Base-by-base conservation (phyloP, 2,113 vertebrate species). In the Rhipidura dahli region DNA sequence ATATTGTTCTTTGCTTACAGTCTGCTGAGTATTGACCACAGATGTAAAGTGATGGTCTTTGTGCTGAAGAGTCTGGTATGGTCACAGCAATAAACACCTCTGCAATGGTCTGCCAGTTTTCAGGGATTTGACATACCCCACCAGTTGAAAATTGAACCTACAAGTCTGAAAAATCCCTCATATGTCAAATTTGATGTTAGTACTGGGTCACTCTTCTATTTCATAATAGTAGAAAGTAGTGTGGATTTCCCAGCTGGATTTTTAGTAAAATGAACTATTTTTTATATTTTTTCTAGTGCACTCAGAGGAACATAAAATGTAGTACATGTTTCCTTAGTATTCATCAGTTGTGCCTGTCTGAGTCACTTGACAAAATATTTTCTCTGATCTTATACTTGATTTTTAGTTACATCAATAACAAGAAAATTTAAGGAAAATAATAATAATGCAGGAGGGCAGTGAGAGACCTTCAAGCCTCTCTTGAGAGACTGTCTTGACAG, bases 331-430 rank as follows among this genome's bases (percentile, higher is more conserved):
- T 71, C 49, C 71, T 89, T 37, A 79, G 37, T 87, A 92, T 49
- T 64, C 47, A 59, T 97, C 91, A 91, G 81, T 76, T 90, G 87
- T 95, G 90, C 84, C 84, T 97, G 89, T 91, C 92, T 93, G 84
- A 91, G 77, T 87, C 68, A 85, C 83, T 93, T 93, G 89, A 95
- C 95, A 96, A 92, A 96, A 90, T 88, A 95, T 73, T 94, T 96
- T 85, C 89, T 95, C 83, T 93, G 87, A 97, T 96, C 59, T 87
- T 70, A 63, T 44, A 93, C 13, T 86, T 33, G 4, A 89, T 88
- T 96, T 96, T 93, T 90, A 95, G 70, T 59, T 91, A 81, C 75
- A 81, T 88, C 69, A 85, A 71, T 72, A 91, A 59, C 68, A 86
- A 83, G 79, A 81, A 35, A 81, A 86, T 89, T 83, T 49, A 83